These are phyloP conservation scores for Graphium colonna DNA, from an alignment of 2,888 invertebrate species.

Conservation along the genomic window DNA sequence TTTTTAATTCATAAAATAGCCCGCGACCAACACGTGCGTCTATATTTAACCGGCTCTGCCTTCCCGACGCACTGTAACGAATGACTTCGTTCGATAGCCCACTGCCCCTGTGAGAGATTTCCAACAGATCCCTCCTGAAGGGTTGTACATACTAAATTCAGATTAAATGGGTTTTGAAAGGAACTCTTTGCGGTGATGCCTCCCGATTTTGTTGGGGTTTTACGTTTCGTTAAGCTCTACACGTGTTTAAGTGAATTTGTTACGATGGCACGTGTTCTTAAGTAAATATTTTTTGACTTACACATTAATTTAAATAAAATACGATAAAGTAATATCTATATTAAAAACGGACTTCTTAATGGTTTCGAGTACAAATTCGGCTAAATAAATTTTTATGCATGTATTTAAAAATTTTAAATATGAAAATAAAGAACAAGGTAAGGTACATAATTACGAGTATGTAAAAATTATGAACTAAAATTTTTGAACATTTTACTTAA, in stretches of 20 bases:
- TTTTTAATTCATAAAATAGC: slow-evolving; percentile 44
- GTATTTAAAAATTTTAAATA: no score
- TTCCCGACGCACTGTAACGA: slow-evolving; percentile 63
- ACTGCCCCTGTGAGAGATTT: slow-evolving; percentile 76
- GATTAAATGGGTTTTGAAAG: slow-evolving; percentile 25
- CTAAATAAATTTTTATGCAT: no score
- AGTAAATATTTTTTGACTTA: no score
- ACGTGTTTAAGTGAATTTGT: slow-evolving; percentile 13
- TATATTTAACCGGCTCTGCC: slow-evolving; percentile 50
- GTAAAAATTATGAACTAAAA: no score
- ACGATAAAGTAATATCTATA: no score
- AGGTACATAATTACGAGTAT: no score
- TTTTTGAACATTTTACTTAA: no score
- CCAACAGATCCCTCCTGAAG: slow-evolving; percentile 58
- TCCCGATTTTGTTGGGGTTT: slow-evolving; percentile 15
- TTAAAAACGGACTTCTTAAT: no score
- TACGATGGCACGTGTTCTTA: no score
- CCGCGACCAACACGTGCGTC: slow-evolving; percentile 61
- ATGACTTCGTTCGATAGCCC: slow-evolving; percentile 78
- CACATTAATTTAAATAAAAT: no score
- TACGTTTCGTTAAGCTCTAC: slow-evolving; percentile 3
- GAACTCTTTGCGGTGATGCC: slow-evolving; percentile 12
- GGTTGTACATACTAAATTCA: slow-evolving; percentile 55
- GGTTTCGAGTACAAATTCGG: no score
- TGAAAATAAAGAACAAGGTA: no score